Evolutionary conservation across 2,113 vertebrate genomes (phyloP).

Genomic region (Pseudopodoces humilis): DNA sequence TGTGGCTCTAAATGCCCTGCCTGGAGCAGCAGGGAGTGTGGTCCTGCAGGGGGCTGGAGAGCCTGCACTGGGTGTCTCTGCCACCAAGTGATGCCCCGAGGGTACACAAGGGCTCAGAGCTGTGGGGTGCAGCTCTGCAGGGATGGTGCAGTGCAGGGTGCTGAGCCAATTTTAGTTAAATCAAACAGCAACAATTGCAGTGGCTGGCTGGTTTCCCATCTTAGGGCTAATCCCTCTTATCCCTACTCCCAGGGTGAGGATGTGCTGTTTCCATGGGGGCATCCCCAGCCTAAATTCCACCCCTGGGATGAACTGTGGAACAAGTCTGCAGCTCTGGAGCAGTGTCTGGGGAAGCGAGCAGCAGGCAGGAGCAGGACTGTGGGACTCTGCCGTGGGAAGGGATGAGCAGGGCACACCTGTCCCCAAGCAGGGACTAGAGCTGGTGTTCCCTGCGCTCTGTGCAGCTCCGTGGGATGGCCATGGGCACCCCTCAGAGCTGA

Average conservation of each 20-base stretch:
- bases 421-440: not conserved
- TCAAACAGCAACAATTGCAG: not conserved
- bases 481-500: not conserved
- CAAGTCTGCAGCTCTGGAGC: not conserved
- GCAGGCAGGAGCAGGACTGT: fast-evolving
- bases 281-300: fast-evolving
- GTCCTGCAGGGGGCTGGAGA: not conserved
- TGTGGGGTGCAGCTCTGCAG: not conserved
- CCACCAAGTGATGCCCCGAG: not conserved
- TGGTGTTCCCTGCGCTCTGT: not conserved
- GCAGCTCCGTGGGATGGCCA: fast-evolving
- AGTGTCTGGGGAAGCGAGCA: fast-evolving
- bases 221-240: not conserved
- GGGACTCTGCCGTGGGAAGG: not conserved
- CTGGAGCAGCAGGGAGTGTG: not conserved
- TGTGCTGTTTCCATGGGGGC: not conserved
- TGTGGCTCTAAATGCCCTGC: not conserved
- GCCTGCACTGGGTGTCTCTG: not conserved
- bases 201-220: not conserved
- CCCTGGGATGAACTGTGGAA: too few relatives aligned
- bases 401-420: fast-evolving
- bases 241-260: not conserved
- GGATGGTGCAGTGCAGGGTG: not conserved
- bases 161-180: not conserved
- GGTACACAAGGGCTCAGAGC: not conserved